phyloP scores from a whole-genome alignment of 2,797 vertebrate genomes.

The Sylvilagus floridanus region DNA sequence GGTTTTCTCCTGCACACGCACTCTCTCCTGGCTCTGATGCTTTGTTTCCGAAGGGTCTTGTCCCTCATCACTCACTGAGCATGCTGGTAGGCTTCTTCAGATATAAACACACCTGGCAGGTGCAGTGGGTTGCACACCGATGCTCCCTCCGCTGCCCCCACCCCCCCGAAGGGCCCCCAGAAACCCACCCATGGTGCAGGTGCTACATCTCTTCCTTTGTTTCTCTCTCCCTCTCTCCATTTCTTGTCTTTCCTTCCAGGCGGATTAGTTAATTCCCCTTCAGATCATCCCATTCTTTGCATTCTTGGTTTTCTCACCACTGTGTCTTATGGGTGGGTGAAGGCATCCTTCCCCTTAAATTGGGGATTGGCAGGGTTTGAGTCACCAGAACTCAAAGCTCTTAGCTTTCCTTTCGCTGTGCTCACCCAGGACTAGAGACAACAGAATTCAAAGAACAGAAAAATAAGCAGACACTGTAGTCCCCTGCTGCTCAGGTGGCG shows the following conservation, averaged over 20 bases:
- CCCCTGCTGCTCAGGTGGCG: not conserved
- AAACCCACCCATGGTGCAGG: too few species aligned
- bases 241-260: not conserved
- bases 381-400: not conserved
- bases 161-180: not conserved
- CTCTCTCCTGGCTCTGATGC: not conserved
- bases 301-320: not conserved
- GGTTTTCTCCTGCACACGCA: not conserved
- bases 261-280: not conserved
- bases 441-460: not conserved
- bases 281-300: not conserved
- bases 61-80: not conserved
- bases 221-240: fast-evolving
- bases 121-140: not conserved
- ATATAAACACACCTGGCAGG: not conserved
- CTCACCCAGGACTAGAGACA: not conserved
- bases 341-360: not conserved
- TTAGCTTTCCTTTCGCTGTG: not conserved
- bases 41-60: not conserved
- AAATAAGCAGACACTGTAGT: not conserved
- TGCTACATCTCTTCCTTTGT: not conserved
- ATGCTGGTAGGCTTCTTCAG: not conserved
- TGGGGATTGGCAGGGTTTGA: not conserved
- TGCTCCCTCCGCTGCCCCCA: not conserved
- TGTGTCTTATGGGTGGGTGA: not conserved